A percentile compares a stretch with the other conserved stretches of the same genome.
Conservation (phyloP, 2,797 vertebrate genomes). For the Phoeniculus purpureus region DNA sequence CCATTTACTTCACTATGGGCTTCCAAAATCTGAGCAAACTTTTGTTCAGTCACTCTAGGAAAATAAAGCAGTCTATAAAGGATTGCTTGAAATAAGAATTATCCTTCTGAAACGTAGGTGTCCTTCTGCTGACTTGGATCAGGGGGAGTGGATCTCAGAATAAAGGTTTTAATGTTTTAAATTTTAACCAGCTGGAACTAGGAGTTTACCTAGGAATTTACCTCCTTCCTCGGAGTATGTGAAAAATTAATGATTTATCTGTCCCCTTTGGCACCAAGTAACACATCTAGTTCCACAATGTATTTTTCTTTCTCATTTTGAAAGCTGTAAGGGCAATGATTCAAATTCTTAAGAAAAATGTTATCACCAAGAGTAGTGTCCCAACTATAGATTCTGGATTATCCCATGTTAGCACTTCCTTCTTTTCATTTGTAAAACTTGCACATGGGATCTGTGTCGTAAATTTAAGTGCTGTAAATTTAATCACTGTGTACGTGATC, state of each 20-base stretch:
- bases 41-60: background rate
- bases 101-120: background rate
- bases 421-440: background rate
- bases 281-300: background rate
- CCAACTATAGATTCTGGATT: background rate
- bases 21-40: background rate
- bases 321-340: background rate
- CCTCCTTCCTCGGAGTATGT: background rate
- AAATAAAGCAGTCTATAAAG: background rate
- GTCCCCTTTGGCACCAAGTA: background rate
- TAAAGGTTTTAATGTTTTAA: background rate
- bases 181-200: background rate
- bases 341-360: background rate
- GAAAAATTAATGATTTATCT: background rate
- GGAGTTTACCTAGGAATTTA: background rate
- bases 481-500: background rate
- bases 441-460: background rate
- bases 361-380: background rate
- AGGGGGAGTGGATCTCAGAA: background rate
- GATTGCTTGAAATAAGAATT: background rate
- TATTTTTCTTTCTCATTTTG: background rate
- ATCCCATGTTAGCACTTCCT: background rate
- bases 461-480: background rate
- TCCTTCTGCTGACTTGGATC: background rate
- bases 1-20: background rate